Conservation (phyloP, 92 coral and sea anemone species). For the Desmophyllum pertusum region DNA sequence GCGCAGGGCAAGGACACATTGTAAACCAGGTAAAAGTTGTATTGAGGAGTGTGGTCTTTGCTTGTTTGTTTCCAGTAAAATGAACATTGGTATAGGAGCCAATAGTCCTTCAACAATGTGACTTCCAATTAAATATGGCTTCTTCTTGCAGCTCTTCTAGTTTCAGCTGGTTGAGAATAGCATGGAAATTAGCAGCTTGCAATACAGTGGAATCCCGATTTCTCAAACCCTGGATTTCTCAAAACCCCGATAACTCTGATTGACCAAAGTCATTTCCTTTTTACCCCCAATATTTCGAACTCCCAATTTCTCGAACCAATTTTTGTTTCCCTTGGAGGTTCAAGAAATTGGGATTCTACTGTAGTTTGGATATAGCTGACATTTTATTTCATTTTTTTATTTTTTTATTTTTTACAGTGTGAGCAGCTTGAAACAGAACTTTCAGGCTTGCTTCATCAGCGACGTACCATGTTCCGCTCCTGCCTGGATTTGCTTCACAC, state of each 20-base stretch:
- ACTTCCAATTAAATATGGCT: no score
- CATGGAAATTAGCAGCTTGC: neutral
- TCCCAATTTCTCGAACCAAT: no score
- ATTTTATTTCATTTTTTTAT: neutral
- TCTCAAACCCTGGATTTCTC: no score
- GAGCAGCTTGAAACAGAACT: conserved; percentile 97
- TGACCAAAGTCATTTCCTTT: neutral
- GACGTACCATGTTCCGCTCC: conserved; percentile 82
- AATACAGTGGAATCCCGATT: no score
- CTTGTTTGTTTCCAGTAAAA: neutral
- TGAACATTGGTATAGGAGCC: no score
- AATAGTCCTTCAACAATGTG: no score
- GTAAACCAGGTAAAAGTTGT: conserved; percentile 79
- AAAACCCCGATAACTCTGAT: no score
- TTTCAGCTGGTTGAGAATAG: neutral
- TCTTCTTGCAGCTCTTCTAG: neutral
- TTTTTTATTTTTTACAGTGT: conserved; percentile 58
- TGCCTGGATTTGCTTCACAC: conserved; percentile 94
- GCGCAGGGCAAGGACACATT: conserved; percentile 95
- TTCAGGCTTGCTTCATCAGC: conserved; percentile 85
- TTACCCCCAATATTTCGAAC: no score
- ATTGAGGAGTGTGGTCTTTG: neutral
- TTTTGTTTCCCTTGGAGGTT: no score
- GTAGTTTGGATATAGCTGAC: neutral
- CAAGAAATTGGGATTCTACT: no score